A percentile compares a stretch with the other conserved stretches of the same genome.
These are phyloP conservation scores for Euschistus heros DNA, from an alignment of 1,140 invertebrate genomes.

Conservation along the genomic window DNA sequence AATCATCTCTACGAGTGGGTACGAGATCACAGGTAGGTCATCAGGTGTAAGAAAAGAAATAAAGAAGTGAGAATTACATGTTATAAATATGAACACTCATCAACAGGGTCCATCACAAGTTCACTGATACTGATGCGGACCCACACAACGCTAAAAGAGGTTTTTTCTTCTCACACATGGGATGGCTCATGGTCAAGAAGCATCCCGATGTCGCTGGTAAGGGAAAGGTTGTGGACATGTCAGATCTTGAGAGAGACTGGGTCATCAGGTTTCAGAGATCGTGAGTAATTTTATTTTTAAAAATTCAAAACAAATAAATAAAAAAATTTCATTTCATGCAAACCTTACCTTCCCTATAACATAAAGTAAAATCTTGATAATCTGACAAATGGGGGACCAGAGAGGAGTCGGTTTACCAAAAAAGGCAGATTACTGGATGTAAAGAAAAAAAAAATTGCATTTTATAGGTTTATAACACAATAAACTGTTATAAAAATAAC, in stretches of 20 bases:
- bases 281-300: constrained; percentile 32
- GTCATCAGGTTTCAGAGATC: constrained; percentile 53
- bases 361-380: too few relatives aligned
- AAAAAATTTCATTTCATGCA: too few relatives aligned
- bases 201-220: constrained; percentile 73
- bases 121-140: constrained; percentile 82
- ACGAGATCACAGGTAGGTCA: constrained; percentile 58
- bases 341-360: background rate
- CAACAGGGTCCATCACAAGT: constrained; percentile 71
- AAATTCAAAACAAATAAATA: background rate
- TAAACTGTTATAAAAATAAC: too few relatives aligned
- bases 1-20: constrained; percentile 67
- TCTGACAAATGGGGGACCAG: too few relatives aligned
- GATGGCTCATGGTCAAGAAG: constrained; percentile 78
- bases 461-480: too few relatives aligned
- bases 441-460: too few relatives aligned
- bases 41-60: constrained; percentile 43
- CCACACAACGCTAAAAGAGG: constrained; percentile 62
- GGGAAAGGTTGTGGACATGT: constrained; percentile 68
- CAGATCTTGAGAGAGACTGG: constrained; percentile 61
- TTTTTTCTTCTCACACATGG: constrained; percentile 89
- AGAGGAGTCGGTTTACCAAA: too few relatives aligned
- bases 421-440: too few relatives aligned
- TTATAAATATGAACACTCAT: background rate
- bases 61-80: too few relatives aligned